Evolutionary conservation across 2,113 vertebrate genomes (phyloP).

Genomic region (Prinia subflava): DNA sequence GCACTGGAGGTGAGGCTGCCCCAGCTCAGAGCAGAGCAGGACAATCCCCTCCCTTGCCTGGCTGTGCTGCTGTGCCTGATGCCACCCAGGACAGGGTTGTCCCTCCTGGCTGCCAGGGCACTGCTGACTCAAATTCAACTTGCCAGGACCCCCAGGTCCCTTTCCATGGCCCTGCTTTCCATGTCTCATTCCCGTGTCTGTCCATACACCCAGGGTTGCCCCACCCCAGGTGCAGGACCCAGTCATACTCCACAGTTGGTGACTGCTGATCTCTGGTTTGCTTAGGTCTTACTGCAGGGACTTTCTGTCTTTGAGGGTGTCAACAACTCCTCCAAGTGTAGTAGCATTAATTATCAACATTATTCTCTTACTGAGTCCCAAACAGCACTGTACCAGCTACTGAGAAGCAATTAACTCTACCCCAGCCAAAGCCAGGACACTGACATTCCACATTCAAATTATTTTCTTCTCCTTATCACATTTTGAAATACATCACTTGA

Average conservation of each 20-base stretch:
- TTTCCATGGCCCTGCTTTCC: not conserved
- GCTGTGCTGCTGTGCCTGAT: not conserved
- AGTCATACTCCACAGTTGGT: not conserved
- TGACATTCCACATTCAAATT: not conserved
- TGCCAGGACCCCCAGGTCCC: not conserved
- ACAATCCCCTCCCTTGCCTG: not conserved
- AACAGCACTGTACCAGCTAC: not conserved
- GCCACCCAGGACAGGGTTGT: not conserved
- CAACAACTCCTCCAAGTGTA: not conserved
- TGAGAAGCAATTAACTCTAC: not conserved
- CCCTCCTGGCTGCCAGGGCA: not conserved
- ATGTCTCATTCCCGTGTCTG: not conserved
- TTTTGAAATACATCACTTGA: not conserved
- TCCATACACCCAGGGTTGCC: accelerated
- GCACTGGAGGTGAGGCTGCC: accelerated
- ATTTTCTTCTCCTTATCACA: not conserved
- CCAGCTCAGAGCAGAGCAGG: not conserved
- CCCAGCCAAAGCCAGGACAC: not conserved
- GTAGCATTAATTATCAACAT: not conserved
- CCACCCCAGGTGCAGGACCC: not conserved
- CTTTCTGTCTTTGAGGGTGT: not conserved
- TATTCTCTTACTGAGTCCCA: not conserved
- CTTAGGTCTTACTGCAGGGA: not conserved
- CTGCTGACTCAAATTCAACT: not conserved
- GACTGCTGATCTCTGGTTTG: not conserved